Conservation (phyloP, 2,888 invertebrate species). For the Pseudococcus longispinus region DNA sequence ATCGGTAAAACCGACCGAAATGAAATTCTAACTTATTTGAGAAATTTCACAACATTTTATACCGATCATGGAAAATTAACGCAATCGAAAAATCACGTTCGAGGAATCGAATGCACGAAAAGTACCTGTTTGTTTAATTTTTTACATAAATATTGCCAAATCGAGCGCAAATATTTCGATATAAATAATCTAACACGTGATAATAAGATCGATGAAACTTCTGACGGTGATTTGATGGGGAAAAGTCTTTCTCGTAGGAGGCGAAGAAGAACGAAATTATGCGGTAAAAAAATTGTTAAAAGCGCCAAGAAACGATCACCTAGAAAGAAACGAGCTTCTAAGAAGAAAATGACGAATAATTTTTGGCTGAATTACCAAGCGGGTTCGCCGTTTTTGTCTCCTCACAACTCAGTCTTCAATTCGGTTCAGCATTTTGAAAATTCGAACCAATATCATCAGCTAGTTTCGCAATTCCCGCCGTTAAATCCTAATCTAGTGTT, state of each 20-base stretch:
- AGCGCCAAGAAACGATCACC: neutral
- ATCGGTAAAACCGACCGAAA: neutral
- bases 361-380: neutral
- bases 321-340: neutral
- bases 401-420: neutral
- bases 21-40: neutral
- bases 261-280: neutral
- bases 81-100: neutral
- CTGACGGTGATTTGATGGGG: neutral
- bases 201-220: conserved; percentile 5
- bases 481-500: neutral
- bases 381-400: neutral
- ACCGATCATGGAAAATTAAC: neutral
- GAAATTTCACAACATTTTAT: neutral
- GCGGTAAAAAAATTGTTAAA: neutral
- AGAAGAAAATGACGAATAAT: neutral
- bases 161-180: neutral
- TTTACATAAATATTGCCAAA: neutral
- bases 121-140: neutral
- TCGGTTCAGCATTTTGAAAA: neutral
- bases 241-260: neutral
- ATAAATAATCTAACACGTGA: neutral
- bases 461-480: neutral
- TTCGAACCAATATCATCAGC: neutral
- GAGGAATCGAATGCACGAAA: neutral